Conservation (phyloP, 2,113 vertebrate genomes). For the Sorex fumeus region DNA sequence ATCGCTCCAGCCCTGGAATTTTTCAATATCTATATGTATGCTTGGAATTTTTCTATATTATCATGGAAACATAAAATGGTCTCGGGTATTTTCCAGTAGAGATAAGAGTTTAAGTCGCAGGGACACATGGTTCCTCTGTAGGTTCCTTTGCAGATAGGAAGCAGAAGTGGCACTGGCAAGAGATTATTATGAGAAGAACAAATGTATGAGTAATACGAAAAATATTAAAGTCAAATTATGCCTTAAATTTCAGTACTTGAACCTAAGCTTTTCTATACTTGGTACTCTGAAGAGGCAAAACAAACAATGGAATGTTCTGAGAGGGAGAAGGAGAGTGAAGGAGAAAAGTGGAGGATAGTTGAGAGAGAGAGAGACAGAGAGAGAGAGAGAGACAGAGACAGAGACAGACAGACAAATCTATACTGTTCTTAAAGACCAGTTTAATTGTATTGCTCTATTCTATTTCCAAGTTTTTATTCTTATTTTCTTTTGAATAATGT, state of each 20-base stretch:
- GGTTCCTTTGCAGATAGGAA: conserved; percentile 56
- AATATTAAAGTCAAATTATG: conserved; percentile 54
- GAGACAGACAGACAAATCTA: background rate
- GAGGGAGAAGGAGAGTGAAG: background rate
- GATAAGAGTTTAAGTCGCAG: background rate
- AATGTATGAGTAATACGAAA: conserved; percentile 65
- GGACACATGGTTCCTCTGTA: background rate
- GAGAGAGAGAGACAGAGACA: too few species aligned
- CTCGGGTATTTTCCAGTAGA: conserved; percentile 39
- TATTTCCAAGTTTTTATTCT: background rate
- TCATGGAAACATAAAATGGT: conserved; percentile 40
- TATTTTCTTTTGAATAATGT: conserved; percentile 10
- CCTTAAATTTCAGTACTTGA: conserved; percentile 58
- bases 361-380: too few species aligned
- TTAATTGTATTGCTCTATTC: background rate
- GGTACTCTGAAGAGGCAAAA: conserved; percentile 40
- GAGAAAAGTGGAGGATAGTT: background rate
- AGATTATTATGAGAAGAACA: conserved; percentile 5
- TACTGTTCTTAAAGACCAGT: background rate
- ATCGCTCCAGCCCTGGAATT: background rate
- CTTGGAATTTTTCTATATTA: conserved; percentile 21
- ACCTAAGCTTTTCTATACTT: conserved; percentile 54
- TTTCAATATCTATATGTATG: conserved; percentile 24
- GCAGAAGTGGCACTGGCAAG: conserved; percentile 58
- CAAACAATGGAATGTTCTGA: background rate